Evolutionary conservation across 1,140 invertebrate species (phyloP), one percentile per base, ranked within the genome.

Genomic region (Polypedilum pembai): DNA sequence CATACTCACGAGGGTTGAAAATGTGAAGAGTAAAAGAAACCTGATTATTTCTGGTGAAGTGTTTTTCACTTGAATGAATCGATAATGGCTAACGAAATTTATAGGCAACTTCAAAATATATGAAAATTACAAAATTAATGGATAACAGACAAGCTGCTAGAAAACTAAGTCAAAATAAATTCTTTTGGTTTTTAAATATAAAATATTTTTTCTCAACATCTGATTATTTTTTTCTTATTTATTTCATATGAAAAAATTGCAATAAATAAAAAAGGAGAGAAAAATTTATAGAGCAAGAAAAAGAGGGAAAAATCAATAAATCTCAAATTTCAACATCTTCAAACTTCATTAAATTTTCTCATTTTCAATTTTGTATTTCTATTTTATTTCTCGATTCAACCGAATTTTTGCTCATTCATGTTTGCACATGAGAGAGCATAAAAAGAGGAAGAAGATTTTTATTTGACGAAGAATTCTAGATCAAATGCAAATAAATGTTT

Each of bases 291-390:
- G 45, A 56, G 45, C 45, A 56, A n/a, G 0, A 15, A 12, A 56
- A 56, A 56, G 15, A 33, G 24, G 24, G 24, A 33, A 33, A 56
- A 56, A 56, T 56, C 45, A 56, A 56, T 56, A 56, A 56, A 56
- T 56, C 12, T 56, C 10, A 56, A 56, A 56, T 56, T 56, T 56
- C 45, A 56, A 56, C 45, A 56, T 56, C 45, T 56, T 56, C 45
- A 56, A 56, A 56, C 8, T 56, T 56, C 45, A 56, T 56, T 56
- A 56, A 56, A 56, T 56, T 56, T 45, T 56, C 45, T 56, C 45
- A 1, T 15, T 56, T 12, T 56, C 45, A 1, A 56, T 56, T 12
- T 56, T 56, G 45, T n/a, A n/a, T 33, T 33, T 33, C 2, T 33
- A 33, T 33, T 33, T 33, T n/a, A 56, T 56, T 56, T 56, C 12